Evolutionary conservation across 2,888 invertebrate genomes (phyloP), one percentile per base, ranked within the genome.

Genomic region (Empis stercorea): DNA sequence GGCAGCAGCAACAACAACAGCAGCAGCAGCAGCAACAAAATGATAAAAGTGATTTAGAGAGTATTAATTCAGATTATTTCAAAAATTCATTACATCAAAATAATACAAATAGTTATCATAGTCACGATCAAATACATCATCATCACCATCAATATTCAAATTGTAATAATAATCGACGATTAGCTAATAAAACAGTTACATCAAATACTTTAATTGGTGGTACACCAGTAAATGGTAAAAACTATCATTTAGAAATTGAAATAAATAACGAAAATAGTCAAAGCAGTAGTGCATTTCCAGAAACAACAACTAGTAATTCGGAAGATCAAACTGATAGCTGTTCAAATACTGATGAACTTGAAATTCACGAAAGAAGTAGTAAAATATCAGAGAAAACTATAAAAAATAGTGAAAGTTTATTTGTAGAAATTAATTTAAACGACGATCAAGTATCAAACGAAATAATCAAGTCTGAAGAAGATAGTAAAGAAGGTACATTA

Each of bases 21-120:
- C 62, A 62, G 48, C 48, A 65, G 54, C 64, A 64, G 55, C 64
- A 65, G 45, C 66, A 65, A 65, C 65, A 66, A 50, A 67, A 64
- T 57, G 69, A 70, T 55, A 69, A 66, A 56, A 70, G 69, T 53
- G 70, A 70, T 54, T 64, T 70, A 57, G 70, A 68, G 54, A 70
- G 70, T 51, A 58, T 70, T 17, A 68, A 70, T 50, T 70, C 70
- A 11, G 68, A 69, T 44, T 69, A 69, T 50, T 70, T 70, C 48
- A 66, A 67, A 54, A 65, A 70, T 44, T 70, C 70, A 3, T 51
- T 64, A 50, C 69, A 70, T 51, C 69, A 70, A 52, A 59, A 54
- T 15, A 62, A 62, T 43, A 7, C 2, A 14, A 27, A n/a, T n/a
- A n/a, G n/a, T 40, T 23, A 17, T 39, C 14, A 39, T 39, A 39